These are phyloP conservation scores for Leptodirus hochenwartii DNA, from an alignment of 2,888 invertebrate species.

Conservation along the genomic window DNA sequence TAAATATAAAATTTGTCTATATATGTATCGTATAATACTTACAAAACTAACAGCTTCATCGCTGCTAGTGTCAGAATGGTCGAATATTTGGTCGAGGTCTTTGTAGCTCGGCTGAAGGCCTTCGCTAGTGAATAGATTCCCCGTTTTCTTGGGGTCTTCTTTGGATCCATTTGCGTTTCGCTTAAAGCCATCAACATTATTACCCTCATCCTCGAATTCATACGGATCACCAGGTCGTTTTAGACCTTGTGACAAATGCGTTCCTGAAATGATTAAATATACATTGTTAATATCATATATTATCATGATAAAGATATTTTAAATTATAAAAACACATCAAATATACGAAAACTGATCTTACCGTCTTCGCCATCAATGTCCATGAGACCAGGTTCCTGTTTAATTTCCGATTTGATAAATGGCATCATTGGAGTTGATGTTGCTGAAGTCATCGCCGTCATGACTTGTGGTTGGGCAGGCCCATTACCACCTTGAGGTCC, in stretches of 20 bases:
- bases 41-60: conserved; percentile 63
- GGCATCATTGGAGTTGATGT: conserved; percentile 9
- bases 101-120: conserved; percentile 76
- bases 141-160: conserved; percentile 28
- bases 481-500: too few species aligned
- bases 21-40: too few species aligned
- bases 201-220: conserved; percentile 50
- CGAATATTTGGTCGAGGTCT: conserved; percentile 89
- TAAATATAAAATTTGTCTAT: too few species aligned
- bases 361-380: conserved; percentile 2
- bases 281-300: too few species aligned
- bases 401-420: conserved; percentile 33
- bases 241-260: conserved; percentile 19
- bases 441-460: conserved; percentile 5
- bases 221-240: conserved; percentile 41
- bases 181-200: conserved; percentile 23
- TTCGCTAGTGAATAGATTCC: conserved; percentile 70
- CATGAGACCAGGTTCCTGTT: conserved; percentile 37
- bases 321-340: conserved; percentile 8
- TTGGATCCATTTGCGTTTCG: conserved; percentile 27
- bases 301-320: conserved; percentile 4
- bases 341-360: conserved; percentile 6
- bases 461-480: too few species aligned
- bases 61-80: conserved; percentile 78
- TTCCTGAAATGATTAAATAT: too few species aligned